Conservation (phyloP, 1,140 invertebrate genomes). For the Harpegnathos saltator region DNA sequence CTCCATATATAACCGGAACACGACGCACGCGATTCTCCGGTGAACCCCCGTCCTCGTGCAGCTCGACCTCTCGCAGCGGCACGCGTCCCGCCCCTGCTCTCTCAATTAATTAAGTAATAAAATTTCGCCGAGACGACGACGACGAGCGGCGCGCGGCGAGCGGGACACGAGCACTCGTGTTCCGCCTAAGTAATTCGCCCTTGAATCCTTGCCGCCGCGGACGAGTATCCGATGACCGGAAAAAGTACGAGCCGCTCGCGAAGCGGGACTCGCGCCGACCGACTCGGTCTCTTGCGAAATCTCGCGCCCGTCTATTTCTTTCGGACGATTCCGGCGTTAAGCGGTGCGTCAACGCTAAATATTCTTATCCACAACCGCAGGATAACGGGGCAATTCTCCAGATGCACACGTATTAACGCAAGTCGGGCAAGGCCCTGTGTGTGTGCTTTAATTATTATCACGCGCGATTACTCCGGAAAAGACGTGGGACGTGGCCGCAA, state of each 20-base stretch:
- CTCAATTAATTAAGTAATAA: constrained; percentile 81
- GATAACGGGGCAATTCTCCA: constrained; percentile 19
- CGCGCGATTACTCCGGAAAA: constrained; percentile 22
- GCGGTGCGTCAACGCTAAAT: constrained; percentile 30
- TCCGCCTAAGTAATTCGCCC: background rate
- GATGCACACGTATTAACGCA: constrained; percentile 21
- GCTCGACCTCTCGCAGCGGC: constrained; percentile 75
- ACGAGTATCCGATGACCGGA: background rate
- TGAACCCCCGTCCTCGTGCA: background rate
- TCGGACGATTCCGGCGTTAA: background rate
- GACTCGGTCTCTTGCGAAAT: background rate
- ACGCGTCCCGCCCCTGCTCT: constrained; percentile 68
- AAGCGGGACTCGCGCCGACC: background rate
- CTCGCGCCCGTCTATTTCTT: background rate
- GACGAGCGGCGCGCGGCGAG: constrained; percentile 52
- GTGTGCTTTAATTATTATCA: constrained; percentile 1
- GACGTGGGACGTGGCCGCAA: background rate
- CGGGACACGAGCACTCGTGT: background rate
- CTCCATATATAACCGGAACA: too few relatives aligned
- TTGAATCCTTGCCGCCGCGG: background rate
- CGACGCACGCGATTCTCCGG: background rate
- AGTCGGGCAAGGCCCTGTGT: background rate
- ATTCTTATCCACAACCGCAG: constrained; percentile 1
- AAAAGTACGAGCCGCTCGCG: background rate
- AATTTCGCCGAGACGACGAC: too few relatives aligned